phyloP scores from a whole-genome alignment of 2,888 invertebrate genomes.

The Zaprionus lineosus region DNA sequence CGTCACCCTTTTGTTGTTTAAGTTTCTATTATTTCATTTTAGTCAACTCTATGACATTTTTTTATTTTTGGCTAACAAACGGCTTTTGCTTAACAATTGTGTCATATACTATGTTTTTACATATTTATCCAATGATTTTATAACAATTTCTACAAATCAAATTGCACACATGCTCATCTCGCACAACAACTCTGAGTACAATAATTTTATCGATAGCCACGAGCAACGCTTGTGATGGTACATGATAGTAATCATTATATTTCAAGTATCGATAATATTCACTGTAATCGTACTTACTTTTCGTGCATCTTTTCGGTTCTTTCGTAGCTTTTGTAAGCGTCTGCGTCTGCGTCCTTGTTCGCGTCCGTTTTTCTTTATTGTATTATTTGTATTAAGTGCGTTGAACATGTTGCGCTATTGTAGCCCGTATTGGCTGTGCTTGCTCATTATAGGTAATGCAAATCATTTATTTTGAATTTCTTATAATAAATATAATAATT shows the following conservation, averaged over 20 bases:
- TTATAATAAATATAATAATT: neutral
- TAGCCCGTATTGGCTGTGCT: constrained; percentile 37
- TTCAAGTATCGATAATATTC: constrained; percentile 24
- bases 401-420: constrained; percentile 52
- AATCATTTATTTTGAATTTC: neutral
- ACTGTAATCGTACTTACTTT: constrained; percentile 19
- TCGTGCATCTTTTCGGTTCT: constrained; percentile 23
- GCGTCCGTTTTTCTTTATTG: constrained; percentile 6
- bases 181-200: constrained; percentile 41
- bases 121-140: constrained; percentile 56
- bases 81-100: constrained; percentile 9
- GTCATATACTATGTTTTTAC: constrained; percentile 31
- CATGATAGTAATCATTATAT: constrained; percentile 2
- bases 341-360: constrained; percentile 54
- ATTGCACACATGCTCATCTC: constrained; percentile 45
- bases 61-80: constrained; percentile 9
- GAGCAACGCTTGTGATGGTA: constrained; percentile 16
- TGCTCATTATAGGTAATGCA: constrained; percentile 60
- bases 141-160: constrained; percentile 60
- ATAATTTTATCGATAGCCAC: constrained; percentile 34
- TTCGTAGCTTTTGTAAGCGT: constrained; percentile 36
- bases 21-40: constrained; percentile 28
- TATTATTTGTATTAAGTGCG: constrained; percentile 9
- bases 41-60: constrained; percentile 21
- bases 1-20: constrained; percentile 62